Evolutionary conservation across 1,140 invertebrate genomes (phyloP), one percentile per base, ranked within the genome.

Genomic region (Drosophila trapezifrons): DNA sequence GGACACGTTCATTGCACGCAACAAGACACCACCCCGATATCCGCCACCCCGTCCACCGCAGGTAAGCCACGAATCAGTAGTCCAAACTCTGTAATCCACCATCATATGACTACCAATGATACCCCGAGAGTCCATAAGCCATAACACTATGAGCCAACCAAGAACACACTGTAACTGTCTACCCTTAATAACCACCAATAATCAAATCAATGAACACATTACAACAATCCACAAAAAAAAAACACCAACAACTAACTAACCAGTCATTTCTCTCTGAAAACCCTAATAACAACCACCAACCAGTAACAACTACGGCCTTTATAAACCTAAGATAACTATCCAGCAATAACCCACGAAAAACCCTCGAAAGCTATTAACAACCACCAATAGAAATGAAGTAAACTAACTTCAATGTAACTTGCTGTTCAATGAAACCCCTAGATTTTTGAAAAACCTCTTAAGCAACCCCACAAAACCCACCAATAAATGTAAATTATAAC

Each of bases 1-100:
- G 85, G 98, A 98, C 91, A 96, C 96, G 87, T 99, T 99, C 93
- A 96, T 98, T 78, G 96, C 95, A 76, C 94, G 96, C 92, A 97
- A 96, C 93, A 99, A 97, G 94, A 98, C 95, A 69, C 97, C 96
- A 74, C 98, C 97, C 76, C 95, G 97, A 91, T 99, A 98, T 94
- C 96, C 96, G 55, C 96, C 96, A 29, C 96, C 95, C 17, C 95
- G 95, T 76, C 94, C 94, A 57, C 93, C 94, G 58, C 91, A 92
- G 91, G 91, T 92, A 85, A 91, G 18, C 62, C 29, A 37, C 20
- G 0, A 20, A 17, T 65, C 35, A 15, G 32, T 25, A 66, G 9
- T 20, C 4, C 22, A 20, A 15, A 27, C 12, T 37, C 27, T 25
- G 7, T 18, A 57, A 51, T 38, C 13, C 9, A 45, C 40, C 17